These are phyloP conservation scores for Oryzias curvinotus DNA, from an alignment of 2,113 vertebrate species.

Conservation along the genomic window DNA sequence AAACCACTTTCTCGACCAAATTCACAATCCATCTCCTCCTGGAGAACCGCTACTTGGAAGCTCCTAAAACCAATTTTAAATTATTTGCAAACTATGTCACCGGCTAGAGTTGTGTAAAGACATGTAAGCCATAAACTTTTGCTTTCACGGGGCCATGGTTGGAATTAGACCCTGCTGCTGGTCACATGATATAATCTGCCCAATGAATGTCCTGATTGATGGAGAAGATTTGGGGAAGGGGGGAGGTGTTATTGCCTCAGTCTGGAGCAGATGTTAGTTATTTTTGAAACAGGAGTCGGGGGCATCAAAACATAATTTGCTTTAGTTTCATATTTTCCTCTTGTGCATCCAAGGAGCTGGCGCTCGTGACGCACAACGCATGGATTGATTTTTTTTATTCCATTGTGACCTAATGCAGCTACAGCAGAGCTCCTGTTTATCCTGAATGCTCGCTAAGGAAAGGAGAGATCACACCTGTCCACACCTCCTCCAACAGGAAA, in stretches of 20 bases:
- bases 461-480: conserved; percentile 33
- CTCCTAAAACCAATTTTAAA: conserved; percentile 36
- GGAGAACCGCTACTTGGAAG: conserved; percentile 80
- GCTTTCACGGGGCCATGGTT: conserved; percentile 97
- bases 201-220: conserved; percentile 99
- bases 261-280: conserved; percentile 88
- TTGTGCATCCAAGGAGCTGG: no score
- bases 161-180: conserved; percentile 98
- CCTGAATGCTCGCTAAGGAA: conserved; percentile 71
- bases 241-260: conserved; percentile 84
- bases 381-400: conserved; percentile 67
- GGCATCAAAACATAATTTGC: conserved; percentile 21
- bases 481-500: conserved; percentile 44
- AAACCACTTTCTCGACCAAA: conserved; percentile 99
- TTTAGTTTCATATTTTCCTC: no score
- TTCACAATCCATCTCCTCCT: conserved; percentile 99
- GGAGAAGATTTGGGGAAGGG: conserved; percentile 89
- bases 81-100: conserved; percentile 81
- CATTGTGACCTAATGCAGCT: conserved; percentile 51
- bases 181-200: conserved; percentile 99
- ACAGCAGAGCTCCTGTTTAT: conserved; percentile 90
- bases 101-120: conserved; percentile 96
- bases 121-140: conserved; percentile 97
- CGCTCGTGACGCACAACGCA: conserved; percentile 8
- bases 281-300: conserved; percentile 83